phyloP scores from a whole-genome alignment of 2,888 invertebrate genomes.

The Mythimna lalbum region DNA sequence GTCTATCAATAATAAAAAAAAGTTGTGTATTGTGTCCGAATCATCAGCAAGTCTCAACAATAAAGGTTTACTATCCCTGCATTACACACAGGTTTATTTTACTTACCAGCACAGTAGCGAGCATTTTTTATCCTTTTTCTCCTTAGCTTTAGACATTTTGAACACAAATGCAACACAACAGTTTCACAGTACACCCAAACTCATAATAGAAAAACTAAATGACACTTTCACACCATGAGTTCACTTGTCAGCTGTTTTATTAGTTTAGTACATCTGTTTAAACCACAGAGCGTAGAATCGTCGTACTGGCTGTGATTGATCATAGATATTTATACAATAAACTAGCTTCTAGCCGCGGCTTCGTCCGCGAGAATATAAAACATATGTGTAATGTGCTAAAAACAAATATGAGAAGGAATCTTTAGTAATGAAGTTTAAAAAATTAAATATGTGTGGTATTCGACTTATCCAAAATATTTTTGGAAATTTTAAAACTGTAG shows the following conservation, averaged over 20 bases:
- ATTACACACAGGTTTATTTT: neutral
- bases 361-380: too few species aligned
- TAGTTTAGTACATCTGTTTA: slow-evolving; percentile 28
- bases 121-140: slow-evolving; percentile 62
- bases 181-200: slow-evolving; percentile 6
- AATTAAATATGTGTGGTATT: too few species aligned
- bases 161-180: slow-evolving; percentile 14
- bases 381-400: too few species aligned
- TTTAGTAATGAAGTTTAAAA: too few species aligned
- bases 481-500: too few species aligned
- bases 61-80: too few species aligned
- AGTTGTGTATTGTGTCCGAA: too few species aligned
- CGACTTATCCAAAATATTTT: too few species aligned
- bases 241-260: slow-evolving; percentile 11
- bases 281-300: slow-evolving; percentile 12
- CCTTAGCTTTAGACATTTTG: slow-evolving; percentile 73
- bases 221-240: slow-evolving; percentile 32
- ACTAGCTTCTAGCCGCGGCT: too few species aligned
- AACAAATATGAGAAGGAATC: too few species aligned
- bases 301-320: neutral
- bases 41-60: too few species aligned
- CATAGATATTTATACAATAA: neutral
- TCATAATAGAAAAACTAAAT: neutral
- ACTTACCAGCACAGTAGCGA: slow-evolving; percentile 81
- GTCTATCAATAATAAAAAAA: too few species aligned